Percentiles rank a stretch among this genome's conserved stretches.
Conservation (phyloP, 2,113 vertebrate species). For the Neogobius melanostomus region DNA sequence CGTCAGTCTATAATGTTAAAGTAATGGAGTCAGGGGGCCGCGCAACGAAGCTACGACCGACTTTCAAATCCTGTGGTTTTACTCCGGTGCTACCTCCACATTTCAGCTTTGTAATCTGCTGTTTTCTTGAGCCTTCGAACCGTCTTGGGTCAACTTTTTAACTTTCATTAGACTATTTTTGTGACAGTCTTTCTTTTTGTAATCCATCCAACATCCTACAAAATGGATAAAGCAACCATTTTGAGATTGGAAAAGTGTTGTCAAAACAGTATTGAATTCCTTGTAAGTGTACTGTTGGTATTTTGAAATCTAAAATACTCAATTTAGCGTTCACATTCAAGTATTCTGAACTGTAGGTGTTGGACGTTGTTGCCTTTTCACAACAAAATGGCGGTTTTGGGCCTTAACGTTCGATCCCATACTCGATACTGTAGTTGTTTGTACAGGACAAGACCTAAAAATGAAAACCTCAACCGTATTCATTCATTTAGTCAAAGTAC, state of each 20-base stretch:
- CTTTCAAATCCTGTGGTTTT: constrained; percentile 29
- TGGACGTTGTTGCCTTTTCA: no score
- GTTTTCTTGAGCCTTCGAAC: background rate
- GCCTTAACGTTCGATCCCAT: no score
- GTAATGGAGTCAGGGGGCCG: constrained; percentile 4
- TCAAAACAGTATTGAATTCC: no score
- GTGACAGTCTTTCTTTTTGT: background rate
- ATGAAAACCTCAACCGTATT: no score
- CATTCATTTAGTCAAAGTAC: background rate
- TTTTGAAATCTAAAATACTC: no score
- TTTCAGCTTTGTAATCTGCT: constrained; percentile 8
- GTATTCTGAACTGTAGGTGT: no score
- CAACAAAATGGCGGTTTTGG: no score
- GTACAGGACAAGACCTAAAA: no score
- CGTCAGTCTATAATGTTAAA: constrained; percentile 13
- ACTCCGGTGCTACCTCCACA: constrained; percentile 62
- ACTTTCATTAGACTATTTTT: background rate
- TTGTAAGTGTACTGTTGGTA: no score
- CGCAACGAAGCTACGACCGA: constrained; percentile 12
- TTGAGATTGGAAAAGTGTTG: background rate
- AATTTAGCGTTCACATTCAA: no score
- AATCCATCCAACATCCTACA: background rate
- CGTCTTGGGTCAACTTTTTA: background rate
- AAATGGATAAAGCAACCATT: background rate
- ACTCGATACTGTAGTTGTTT: no score